Evolutionary conservation across 1,140 invertebrate species (phyloP), one percentile per base, ranked within the genome.

Genomic region (Trinorchestia longiramus): DNA sequence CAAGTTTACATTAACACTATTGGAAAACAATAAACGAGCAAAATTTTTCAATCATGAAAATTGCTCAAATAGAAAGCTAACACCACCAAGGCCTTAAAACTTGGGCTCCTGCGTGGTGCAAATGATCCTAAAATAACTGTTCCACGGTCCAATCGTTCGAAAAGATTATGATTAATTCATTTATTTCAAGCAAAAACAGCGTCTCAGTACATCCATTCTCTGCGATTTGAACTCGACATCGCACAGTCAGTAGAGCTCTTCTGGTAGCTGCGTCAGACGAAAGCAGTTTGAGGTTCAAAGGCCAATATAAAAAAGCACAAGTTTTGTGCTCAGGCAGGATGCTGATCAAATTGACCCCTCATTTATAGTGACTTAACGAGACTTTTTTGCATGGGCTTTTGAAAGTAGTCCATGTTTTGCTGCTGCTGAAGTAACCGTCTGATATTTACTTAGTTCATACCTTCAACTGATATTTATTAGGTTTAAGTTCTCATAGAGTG

Each of bases 391-490:
- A 77, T 11, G 62, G 36, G 11, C 28, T 77, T 77, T 77, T 1
- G 62, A 77, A 77, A 77, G 62, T 19, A 77, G 28, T 15, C 28
- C 62, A 28, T 77, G 62, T 77, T 77, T 77, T 77, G 62, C 62
- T 15, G 28, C 36, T 77, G 62, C 36, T 77, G 62, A 77, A 36
- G 62, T 77, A 77, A 77, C 62, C 62, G 62, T 77, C 36, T 77
- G 62, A 77, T 77, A 77, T 77, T 77, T 77, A 77, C 62, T 77
- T 77, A 77, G 62, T 77, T 77, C 62, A 77, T 77, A 77, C 62
- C 62, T 77, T 77, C 62, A 77, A 77, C 62, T 77, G 62, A 77
- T 77, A 36, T 77, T 77, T 77, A 77, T 77, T 77, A 77, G 36
- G 62, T 77, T 77, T 77, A 23, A 77, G 62, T 77, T 36, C 28